A percentile compares a stretch with the other conserved stretches of the same genome.
phyloP scores from a whole-genome alignment of 2,888 invertebrate species.

The Electrophaes corylata region DNA sequence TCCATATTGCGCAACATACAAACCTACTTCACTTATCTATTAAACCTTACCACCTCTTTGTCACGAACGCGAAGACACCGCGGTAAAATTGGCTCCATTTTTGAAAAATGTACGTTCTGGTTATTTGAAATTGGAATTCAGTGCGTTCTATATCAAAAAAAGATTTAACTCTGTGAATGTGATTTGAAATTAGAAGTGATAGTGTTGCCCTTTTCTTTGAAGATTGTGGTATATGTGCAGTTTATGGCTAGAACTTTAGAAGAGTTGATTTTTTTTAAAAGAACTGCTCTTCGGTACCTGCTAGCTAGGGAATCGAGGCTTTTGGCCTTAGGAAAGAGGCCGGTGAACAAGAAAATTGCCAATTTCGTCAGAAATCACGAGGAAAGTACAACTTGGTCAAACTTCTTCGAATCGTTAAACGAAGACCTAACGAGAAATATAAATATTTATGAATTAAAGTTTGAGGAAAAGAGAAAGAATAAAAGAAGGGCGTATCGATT shows the following conservation, averaged over 20 bases:
- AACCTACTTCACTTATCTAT: neutral
- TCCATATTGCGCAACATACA: constrained; percentile 42
- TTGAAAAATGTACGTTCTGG: neutral
- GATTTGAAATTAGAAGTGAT: constrained; percentile 14
- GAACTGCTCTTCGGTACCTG: constrained; percentile 62
- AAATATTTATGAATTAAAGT: constrained; percentile 60
- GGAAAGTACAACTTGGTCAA: constrained; percentile 58
- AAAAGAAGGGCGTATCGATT: constrained; percentile 46
- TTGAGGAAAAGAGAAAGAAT: constrained; percentile 32
- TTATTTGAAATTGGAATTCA: constrained; percentile 8
- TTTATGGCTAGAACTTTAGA: constrained; percentile 72
- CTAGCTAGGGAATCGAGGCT: constrained; percentile 66
- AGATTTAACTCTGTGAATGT: neutral
- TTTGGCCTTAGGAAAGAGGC: constrained; percentile 62
- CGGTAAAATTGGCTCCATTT: neutral
- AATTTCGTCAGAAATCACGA: constrained; percentile 61
- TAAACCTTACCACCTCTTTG: constrained; percentile 29
- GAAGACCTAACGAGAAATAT: constrained; percentile 71
- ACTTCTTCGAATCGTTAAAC: constrained; percentile 62
- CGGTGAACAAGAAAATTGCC: constrained; percentile 69
- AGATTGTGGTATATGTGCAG: constrained; percentile 2
- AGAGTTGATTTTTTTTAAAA: constrained; percentile 65
- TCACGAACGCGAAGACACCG: constrained; percentile 6
- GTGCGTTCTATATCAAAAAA: neutral
- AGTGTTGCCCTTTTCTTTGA: neutral